These are phyloP conservation scores for Astropecten irregularis DNA, from an alignment of 53 echinoderm and acorn worm genomes.

Conservation along the genomic window DNA sequence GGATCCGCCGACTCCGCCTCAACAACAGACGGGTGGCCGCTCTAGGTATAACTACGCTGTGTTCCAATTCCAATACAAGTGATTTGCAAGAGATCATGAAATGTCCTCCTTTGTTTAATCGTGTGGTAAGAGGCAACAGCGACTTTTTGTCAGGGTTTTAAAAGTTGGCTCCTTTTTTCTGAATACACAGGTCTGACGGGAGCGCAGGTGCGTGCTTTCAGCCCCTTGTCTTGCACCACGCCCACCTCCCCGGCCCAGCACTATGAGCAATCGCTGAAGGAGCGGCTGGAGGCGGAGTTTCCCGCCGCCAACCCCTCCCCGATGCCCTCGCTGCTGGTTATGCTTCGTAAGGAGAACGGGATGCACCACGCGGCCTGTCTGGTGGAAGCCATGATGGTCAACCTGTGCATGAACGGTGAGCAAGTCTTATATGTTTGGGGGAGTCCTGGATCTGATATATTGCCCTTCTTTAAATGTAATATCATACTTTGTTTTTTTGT, in stretches of 20 bases:
- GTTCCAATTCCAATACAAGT: background rate
- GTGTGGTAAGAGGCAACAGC: no score
- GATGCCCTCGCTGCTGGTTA: slow-evolving; percentile 78
- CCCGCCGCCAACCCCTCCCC: slow-evolving; percentile 76
- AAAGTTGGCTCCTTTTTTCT: no score
- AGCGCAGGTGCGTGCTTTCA: slow-evolving; percentile 79
- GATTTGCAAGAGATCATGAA: background rate
- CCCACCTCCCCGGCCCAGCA: slow-evolving; percentile 86
- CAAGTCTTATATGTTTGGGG: no score
- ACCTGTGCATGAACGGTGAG: slow-evolving; percentile 84
- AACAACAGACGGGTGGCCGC: slow-evolving; percentile 68
- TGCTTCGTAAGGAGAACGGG: slow-evolving; percentile 83
- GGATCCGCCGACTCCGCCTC: slow-evolving; percentile 75
- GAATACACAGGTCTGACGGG: slow-evolving; percentile 89
- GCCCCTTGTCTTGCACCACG: slow-evolving; percentile 93
- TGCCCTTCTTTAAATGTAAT: no score
- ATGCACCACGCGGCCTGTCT: slow-evolving; percentile 74
- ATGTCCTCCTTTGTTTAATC: background rate
- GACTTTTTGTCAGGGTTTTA: no score
- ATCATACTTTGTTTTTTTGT: no score
- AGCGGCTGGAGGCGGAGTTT: slow-evolving; percentile 80
- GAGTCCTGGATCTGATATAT: background rate
- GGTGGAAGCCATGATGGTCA: slow-evolving; percentile 82
- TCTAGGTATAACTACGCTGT: slow-evolving; percentile 58
- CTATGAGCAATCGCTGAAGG: slow-evolving; percentile 75